Evolutionary conservation across 2,113 vertebrate genomes (phyloP).

Genomic region (Sinosuthora webbiana): DNA sequence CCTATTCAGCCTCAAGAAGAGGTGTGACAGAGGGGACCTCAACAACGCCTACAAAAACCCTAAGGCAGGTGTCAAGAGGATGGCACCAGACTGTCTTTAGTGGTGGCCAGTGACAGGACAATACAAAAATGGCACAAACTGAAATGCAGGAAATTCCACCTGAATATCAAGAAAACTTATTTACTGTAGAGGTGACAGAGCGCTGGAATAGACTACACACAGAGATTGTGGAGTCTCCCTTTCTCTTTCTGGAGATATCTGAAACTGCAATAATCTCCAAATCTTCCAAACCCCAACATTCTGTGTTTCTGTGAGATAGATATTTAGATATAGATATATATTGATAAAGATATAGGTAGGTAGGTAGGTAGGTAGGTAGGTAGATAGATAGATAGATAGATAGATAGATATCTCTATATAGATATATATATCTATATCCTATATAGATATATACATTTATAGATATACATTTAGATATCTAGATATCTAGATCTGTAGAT

Average conservation of each 20-base stretch:
- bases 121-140: background rate
- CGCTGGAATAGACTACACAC: background rate
- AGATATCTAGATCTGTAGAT: background rate
- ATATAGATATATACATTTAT: background rate
- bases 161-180: background rate
- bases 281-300: background rate
- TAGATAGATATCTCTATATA: background rate
- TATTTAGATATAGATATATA: background rate
- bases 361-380: too few species aligned
- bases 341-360: background rate
- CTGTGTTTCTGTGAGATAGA: background rate
- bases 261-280: background rate
- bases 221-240: background rate
- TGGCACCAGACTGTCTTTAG: background rate
- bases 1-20: background rate
- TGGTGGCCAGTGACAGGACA: background rate
- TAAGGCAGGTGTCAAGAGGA: background rate
- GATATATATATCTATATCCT: too few species aligned
- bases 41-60: too few species aligned
- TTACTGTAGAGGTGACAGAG: background rate
- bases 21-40: too few species aligned
- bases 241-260: background rate
- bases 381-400: background rate
- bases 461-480: background rate
- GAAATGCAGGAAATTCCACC: background rate